A percentile compares a stretch with the other conserved stretches of the same genome.
phyloP scores from a whole-genome alignment of 2,113 vertebrate genomes.

The Entelurus aequoreus region DNA sequence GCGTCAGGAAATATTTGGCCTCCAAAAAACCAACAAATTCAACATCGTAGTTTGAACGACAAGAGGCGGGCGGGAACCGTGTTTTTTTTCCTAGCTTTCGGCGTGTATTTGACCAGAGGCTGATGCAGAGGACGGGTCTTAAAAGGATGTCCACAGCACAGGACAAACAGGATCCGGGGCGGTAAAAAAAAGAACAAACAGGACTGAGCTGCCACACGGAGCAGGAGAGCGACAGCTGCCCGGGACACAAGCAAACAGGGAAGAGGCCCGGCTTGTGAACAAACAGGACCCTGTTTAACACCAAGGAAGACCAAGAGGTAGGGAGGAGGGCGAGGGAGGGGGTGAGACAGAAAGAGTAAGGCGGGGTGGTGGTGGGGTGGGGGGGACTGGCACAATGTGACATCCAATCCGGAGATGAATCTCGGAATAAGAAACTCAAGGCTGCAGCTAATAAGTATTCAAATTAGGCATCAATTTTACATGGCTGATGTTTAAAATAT shows the following conservation, averaged over 20 bases:
- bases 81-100: conserved; percentile 47
- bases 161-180: conserved; percentile 71
- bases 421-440: conserved; percentile 88
- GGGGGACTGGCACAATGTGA: conserved; percentile 61
- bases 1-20: too few species aligned
- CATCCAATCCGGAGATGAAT: conserved; percentile 81
- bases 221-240: conserved; percentile 67
- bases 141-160: conserved; percentile 56
- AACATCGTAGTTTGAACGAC: too few species aligned
- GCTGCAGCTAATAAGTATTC: conserved; percentile 98
- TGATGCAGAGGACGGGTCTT: conserved; percentile 61
- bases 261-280: conserved; percentile 77
- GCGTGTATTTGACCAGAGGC: conserved; percentile 62
- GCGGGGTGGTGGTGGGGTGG: background rate
- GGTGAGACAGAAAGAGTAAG: conserved; percentile 6
- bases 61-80: conserved; percentile 4
- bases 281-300: conserved; percentile 77
- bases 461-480: conserved; percentile 99
- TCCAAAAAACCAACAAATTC: too few species aligned
- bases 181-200: conserved; percentile 56
- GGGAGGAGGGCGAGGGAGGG: conserved; percentile 34
- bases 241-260: conserved; percentile 75
- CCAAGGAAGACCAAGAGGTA: conserved; percentile 57
- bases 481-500: conserved; percentile 99
- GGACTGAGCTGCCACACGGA: conserved; percentile 64